Base-by-base conservation (phyloP, 1,140 invertebrate species). In the Drosophila obscura region DNA sequence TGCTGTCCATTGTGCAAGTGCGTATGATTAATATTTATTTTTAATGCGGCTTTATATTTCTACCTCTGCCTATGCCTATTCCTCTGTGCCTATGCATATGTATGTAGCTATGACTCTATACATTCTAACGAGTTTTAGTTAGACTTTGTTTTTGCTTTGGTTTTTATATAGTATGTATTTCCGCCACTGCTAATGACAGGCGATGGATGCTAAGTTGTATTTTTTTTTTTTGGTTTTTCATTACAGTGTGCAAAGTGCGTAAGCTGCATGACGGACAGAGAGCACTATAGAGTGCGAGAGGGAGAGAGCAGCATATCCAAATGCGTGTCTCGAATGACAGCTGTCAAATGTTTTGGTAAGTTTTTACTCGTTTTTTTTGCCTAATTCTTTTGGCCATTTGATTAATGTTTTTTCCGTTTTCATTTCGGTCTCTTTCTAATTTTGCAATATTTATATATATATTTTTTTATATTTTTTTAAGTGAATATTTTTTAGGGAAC, bases 281-380 rank as follows among this genome's bases (percentile, higher is more conserved):
- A 39, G 9, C 35, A 13, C 35, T 4, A 39, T 11, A 39, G 9
- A 13, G 9, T 39, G 11, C 6, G 48, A n/a, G 26, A 64, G 22
- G 4, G 22, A 65, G 45, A 49, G 51, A 45, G 24, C 57, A 49
- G 19, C 19, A 53, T 43, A 67, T 35, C 61, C 64, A 87, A 82
- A 41, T 77, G 80, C 80, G 80, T 81, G 69, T 64, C 63, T 69
- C 63, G 43, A 82, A 73, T 82, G 82, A 87, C 82, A 87, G 82
- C 83, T 88, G 82, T 87, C 82, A 88, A 82, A 87, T 59, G 43
- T 60, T 72, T 77, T 59, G 59, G 59, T 78, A 53, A 58, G 57
- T 69, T 65, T 60, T 66, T 28, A 39, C 35, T 39, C 35, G 16
- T 73, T 63, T 51, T 67, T 67, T 28, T 48, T 44, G n/a, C 35